Base-by-base conservation (phyloP, 2,113 vertebrate species). In the Phodopus roborovskii region DNA sequence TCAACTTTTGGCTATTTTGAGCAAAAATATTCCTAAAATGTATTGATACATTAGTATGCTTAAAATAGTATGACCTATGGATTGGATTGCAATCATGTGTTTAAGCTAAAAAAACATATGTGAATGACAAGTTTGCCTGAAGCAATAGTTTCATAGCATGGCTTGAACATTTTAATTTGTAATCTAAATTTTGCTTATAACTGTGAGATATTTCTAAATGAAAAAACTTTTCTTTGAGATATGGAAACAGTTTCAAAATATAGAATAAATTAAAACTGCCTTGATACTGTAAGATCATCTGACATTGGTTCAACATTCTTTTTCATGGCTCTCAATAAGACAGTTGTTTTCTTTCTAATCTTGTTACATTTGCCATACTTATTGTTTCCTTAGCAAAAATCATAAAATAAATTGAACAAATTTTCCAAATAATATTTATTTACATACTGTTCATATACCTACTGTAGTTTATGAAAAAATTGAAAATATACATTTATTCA, bases 251-350 rank as follows among this genome's bases (percentile, higher is more conserved):
- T 86, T 98, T 78, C 96, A 91, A 97, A 96, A 95, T 70, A 84
- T 33, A 85, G 85, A 96, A 36, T 90, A 95, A 90, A 79, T 62
- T 85, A 97, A 13, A 90, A 62, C 20, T 97, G 90, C 45, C 79
- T 98, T 98, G 91, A 83, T 95, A 96, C 88, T 97, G 94, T 97
- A 83, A 89, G 91, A 96, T 97, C 93, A 96, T 75, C 82, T 96
- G 92, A 88, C 19, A 50, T 68, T 74, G 62, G 28, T 82, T 95
- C 95, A 95, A 81, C 4, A 84, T 94, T 97, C 48, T 98, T 98
- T 98, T 90, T 96, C 88, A 95, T 33, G 68, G 82, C 73, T 93
- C 0, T 16, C 62, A 91, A 1, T 48, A 1, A 62, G 13, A 68
- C 4, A 94, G 30, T 12, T 90, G 11, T 75, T 94, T 93, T 70